Evolutionary conservation across 1,140 invertebrate species (phyloP), one percentile per base, ranked within the genome.

Genomic region (Lepidostoma basale): DNA sequence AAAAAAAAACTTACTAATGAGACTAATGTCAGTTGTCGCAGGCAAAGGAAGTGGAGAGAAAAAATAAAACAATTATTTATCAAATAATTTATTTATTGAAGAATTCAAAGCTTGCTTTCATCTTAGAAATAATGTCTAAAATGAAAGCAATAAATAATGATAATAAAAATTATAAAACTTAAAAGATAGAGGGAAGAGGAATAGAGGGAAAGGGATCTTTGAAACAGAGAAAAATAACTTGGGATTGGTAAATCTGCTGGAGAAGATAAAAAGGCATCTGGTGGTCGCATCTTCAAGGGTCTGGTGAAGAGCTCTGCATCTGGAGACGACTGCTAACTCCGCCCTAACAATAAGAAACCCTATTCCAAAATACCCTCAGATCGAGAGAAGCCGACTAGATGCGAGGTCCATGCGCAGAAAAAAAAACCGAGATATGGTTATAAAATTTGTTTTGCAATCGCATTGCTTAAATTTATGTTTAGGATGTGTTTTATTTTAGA

Each of bases 121-220:
- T 22, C 22, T 40, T 59, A 59, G 54, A 59, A 22, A 22, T 22
- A 22, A n/a, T n/a, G 40, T 40, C 54, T 59, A 59, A 25, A 23
- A 59, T 59, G 36, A n/a, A 59, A 40, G 54, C 54, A 59, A 59
- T 59, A 59, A 59, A 59, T 40, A 59, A 39, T 39, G 30, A 6
- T 33, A 33, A 33, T 6, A 33, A 12, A 22, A 59, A 40, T 6
- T 39, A 59, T 18, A 59, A 20, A 59, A 59, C 54, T 30, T 59
- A 59, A 59, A 59, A 44, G 14, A n/a, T 26, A 59, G 47, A n/a
- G 26, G 49, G 28, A 54, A 6, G 14, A 18, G 10, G 4, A 3
- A 30, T 16, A 28, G 16, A 52, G 12, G 26, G 26, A 3, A 30
- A 16, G 18, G 4, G 12, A 4, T 28, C n/a, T n/a, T n/a, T n/a